Evolutionary conservation across 2,113 vertebrate species (phyloP), one percentile per base, ranked within the genome.

Genomic region (Antechinus flavipes): DNA sequence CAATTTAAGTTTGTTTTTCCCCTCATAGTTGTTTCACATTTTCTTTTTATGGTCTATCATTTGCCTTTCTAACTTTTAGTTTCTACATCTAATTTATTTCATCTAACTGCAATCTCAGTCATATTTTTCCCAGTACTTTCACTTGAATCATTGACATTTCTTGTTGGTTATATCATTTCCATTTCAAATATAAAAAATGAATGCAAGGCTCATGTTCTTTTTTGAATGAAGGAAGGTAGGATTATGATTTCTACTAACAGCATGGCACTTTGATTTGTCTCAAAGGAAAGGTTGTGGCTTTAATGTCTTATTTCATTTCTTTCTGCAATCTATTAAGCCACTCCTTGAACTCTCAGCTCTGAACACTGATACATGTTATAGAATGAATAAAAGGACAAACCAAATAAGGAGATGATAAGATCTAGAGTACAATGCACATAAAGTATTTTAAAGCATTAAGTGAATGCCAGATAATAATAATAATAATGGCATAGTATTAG

Each of bases 21-120:
- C 90, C 12, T 19, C 0, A 1, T 90, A 91, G 46, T 14, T 94
- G 94, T 35, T 58, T 94, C 92, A 94, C 52, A 84, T 90, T 95
- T 95, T 35, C 46, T 95, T 54, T 93, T 91, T 93, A n/a, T 93
- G 50, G 8, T 27, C 42, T 96, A 92, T n/a, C 22, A 92, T 61
- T 53, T 42, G 47, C 35, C n/a, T 25, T 12, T 91, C 93, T 5
- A 24, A 6, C 30, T 49, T 92, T 91, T 91, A 46, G 35, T 55
- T 35, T 92, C 47, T 95, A 42, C 0, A 23, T 9, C 24, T 97
- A 30, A 53, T 95, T 95, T 56, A 11, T 23, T n/a, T 22, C 5
- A 58, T n/a, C 4, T 54, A 58, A 50, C 47, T 93, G 47, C 94
- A 93, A 54, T 92, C 93, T 42, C 89, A 94, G n/a, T 14, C 52